A percentile compares a stretch with the other conserved stretches of the same genome.
Conservation (phyloP, 2,797 vertebrate genomes). For the Rhinatrema bivittatum region DNA sequence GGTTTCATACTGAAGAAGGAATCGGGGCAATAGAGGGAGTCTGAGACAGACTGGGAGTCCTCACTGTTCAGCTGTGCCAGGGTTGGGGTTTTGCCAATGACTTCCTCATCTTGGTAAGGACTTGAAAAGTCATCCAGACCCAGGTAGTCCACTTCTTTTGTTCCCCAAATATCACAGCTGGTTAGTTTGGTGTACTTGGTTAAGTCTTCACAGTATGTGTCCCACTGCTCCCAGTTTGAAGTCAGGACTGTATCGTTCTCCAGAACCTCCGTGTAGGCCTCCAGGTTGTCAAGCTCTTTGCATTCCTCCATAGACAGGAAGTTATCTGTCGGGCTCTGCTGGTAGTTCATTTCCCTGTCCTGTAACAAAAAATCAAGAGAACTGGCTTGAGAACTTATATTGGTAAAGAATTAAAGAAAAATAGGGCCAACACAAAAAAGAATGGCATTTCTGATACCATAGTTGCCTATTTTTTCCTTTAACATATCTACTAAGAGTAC, state of each 20-base stretch:
- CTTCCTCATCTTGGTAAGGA: constrained; percentile 96
- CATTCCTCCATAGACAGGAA: constrained; percentile 71
- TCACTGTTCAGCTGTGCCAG: constrained; percentile 96
- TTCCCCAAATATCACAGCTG: constrained; percentile 98
- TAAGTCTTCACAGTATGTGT: constrained; percentile 96
- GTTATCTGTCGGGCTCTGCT: constrained; percentile 87
- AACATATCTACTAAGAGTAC: too few species aligned
- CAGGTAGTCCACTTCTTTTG: constrained; percentile 96
- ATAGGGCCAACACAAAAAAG: too few species aligned
- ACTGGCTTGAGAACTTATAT: too few species aligned
- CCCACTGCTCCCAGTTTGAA: constrained; percentile 96
- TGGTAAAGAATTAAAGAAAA: too few species aligned
- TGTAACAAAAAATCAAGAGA: constrained; percentile 31
- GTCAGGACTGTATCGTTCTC: constrained; percentile 79
- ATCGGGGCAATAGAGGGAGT: constrained; percentile 81
- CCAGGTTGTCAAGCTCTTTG: constrained; percentile 84
- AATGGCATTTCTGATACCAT: too few species aligned
- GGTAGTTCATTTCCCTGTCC: constrained; percentile 91
- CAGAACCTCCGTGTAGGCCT: constrained; percentile 78
- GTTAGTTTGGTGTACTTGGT: constrained; percentile 94
- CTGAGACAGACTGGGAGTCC: constrained; percentile 90
- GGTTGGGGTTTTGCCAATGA: constrained; percentile 89
- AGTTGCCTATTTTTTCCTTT: too few species aligned
- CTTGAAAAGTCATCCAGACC: constrained; percentile 96
- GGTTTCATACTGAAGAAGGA: constrained; percentile 68